These are phyloP conservation scores for Drosophila mauritiana DNA, from an alignment of 1,140 invertebrate species.

Conservation along the genomic window DNA sequence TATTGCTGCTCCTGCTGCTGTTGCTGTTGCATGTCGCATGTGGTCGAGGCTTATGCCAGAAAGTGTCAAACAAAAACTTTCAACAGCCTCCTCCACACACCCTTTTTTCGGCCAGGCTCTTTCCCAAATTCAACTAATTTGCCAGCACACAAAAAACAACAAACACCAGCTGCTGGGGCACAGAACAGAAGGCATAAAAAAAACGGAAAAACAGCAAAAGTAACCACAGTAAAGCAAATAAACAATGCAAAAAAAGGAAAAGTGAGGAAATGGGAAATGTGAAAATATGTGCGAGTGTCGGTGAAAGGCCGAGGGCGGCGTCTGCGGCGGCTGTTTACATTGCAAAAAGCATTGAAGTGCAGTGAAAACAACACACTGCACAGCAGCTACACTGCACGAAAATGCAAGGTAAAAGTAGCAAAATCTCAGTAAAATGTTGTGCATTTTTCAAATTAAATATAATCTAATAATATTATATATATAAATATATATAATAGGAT, in stretches of 20 bases:
- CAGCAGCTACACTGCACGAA: constrained; percentile 30
- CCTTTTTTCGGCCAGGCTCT: constrained; percentile 18
- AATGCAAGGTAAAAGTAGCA: neutral
- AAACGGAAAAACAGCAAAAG: constrained; percentile 52
- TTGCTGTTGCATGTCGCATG: constrained; percentile 58
- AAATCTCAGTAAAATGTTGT: neutral
- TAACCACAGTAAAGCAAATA: constrained; percentile 77
- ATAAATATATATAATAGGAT: too few relatives aligned
- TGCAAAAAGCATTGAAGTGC: constrained; percentile 82
- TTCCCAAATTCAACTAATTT: constrained; percentile 75
- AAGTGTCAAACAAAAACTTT: constrained; percentile 67
- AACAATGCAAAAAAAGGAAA: constrained; percentile 48
- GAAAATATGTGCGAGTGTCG: constrained; percentile 66
- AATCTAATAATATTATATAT: too few relatives aligned
- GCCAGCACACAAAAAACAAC: constrained; percentile 48
- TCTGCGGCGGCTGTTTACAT: constrained; percentile 70
- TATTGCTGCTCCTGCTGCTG: constrained; percentile 3
- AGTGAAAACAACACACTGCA: constrained; percentile 69
- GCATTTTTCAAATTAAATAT: too few relatives aligned
- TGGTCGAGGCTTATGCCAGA: constrained; percentile 59
- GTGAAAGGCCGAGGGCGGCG: constrained; percentile 18
- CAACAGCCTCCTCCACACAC: constrained; percentile 31
- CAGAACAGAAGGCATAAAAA: constrained; percentile 23
- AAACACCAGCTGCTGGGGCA: constrained; percentile 32
- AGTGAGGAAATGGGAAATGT: constrained; percentile 46